These are phyloP conservation scores for Knipowitschia caucasica DNA, from an alignment of 2,797 vertebrate species.

Conservation along the genomic window DNA sequence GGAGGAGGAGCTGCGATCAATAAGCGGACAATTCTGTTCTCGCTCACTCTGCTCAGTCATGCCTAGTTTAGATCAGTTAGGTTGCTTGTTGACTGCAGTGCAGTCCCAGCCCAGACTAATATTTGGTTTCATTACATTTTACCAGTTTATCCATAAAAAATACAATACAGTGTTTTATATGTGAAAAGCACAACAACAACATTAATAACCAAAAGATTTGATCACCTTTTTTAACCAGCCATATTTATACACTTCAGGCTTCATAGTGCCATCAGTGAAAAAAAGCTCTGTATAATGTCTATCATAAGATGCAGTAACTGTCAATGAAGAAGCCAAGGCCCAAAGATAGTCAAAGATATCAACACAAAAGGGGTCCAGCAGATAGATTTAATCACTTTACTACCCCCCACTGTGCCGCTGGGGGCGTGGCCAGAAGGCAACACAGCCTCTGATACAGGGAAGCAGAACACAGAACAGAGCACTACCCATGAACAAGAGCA, in stretches of 20 bases:
- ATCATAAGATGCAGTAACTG: not conserved
- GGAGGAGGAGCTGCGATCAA: constrained; percentile 42
- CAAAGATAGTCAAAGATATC: not conserved
- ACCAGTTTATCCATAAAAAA: too few relatives aligned
- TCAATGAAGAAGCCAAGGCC: not conserved
- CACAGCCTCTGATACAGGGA: not conserved
- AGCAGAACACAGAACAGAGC: constrained; percentile 1
- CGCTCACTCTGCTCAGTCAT: constrained; percentile 15
- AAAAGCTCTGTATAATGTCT: not conserved
- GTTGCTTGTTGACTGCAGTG: not conserved
- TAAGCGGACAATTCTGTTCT: constrained; percentile 34
- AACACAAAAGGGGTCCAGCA: constrained; percentile 17
- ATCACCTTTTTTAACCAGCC: too few relatives aligned
- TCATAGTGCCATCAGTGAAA: not conserved
- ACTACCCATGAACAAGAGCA: not conserved
- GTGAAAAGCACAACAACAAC: too few relatives aligned
- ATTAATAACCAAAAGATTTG: too few relatives aligned
- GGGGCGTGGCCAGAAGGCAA: constrained; percentile 35
- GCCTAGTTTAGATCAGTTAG: too few relatives aligned
- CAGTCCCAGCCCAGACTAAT: not conserved
- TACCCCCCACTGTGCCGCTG: constrained; percentile 20
- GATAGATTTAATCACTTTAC: constrained; percentile 38
- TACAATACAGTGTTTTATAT: too few relatives aligned
- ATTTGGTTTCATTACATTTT: not conserved
- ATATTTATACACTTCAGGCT: too few relatives aligned